These are phyloP conservation scores for Lepidothrix coronata DNA, from an alignment of 2,113 vertebrate species.

Conservation along the genomic window DNA sequence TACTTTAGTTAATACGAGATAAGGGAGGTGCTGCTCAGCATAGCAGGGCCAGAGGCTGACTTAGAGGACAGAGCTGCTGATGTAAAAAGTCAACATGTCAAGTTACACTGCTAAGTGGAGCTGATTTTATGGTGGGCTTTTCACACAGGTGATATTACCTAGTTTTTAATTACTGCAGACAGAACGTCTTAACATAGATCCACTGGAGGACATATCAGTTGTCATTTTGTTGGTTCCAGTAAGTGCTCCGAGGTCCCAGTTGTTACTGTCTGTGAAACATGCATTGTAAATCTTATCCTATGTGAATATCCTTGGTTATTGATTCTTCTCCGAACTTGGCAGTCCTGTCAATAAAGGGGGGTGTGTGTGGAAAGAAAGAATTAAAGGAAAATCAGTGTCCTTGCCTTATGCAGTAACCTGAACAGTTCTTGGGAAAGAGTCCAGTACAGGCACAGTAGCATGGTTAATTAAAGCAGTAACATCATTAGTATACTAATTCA, in stretches of 20 bases:
- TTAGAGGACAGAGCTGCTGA: slow-evolving; percentile 35
- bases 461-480: slow-evolving; percentile 57
- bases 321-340: slow-evolving; percentile 55
- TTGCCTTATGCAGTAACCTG: slow-evolving; percentile 7
- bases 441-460: background rate
- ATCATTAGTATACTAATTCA: slow-evolving; percentile 45
- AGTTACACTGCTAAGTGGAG: slow-evolving; percentile 24
- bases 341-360: slow-evolving; percentile 37
- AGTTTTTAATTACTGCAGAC: slow-evolving; percentile 61
- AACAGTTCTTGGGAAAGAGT: slow-evolving; percentile 37
- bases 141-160: slow-evolving; percentile 51
- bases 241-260: slow-evolving; percentile 37
- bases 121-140: slow-evolving; percentile 53
- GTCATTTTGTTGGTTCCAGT: slow-evolving; percentile 62
- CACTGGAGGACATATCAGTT: slow-evolving; percentile 55
- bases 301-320: slow-evolving; percentile 46
- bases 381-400: slow-evolving; percentile 43
- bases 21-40: background rate
- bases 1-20: background rate
- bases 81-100: slow-evolving; percentile 47
- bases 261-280: slow-evolving; percentile 51
- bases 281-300: slow-evolving; percentile 39
- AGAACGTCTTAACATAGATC: slow-evolving; percentile 34
- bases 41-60: background rate
- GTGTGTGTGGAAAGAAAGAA: background rate